Evolutionary conservation across 1,140 invertebrate species (phyloP).

Genomic region (Drosophila repletoides): DNA sequence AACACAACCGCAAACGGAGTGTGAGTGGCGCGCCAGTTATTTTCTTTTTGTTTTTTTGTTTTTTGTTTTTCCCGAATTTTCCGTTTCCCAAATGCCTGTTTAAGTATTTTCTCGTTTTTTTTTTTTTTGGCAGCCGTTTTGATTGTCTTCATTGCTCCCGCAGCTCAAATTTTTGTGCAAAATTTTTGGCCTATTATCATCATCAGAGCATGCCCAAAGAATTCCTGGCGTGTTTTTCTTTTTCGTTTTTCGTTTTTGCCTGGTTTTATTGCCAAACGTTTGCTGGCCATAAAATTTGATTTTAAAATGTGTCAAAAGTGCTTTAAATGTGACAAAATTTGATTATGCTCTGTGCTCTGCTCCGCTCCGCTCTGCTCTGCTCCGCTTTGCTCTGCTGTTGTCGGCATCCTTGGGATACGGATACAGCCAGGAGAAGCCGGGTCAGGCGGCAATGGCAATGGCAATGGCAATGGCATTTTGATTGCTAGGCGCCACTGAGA

Average conservation of each 20-base stretch:
- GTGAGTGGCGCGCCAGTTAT: too few species aligned
- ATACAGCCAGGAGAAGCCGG: background rate
- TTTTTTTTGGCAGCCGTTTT: constrained; percentile 22
- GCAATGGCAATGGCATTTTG: constrained; percentile 45
- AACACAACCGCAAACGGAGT: constrained; percentile 44
- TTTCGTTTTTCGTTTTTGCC: constrained; percentile 3
- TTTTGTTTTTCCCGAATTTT: background rate
- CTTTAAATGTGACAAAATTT: constrained; percentile 72
- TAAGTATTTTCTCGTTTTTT: background rate
- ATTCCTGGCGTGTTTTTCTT: background rate
- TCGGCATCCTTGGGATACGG: constrained; percentile 1
- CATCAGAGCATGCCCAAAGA: constrained; percentile 30
- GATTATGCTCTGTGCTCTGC: constrained; percentile 41
- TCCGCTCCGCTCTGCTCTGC: too few species aligned
- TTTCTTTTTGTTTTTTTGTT: too few species aligned
- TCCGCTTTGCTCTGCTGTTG: too few species aligned
- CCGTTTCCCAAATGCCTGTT: background rate
- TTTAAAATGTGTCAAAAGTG: constrained; percentile 76
- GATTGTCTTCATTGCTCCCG: constrained; percentile 71
- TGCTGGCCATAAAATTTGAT: constrained; percentile 67
- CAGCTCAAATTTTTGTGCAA: constrained; percentile 65
- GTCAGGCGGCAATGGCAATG: constrained; percentile 20
- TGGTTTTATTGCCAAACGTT: constrained; percentile 50
- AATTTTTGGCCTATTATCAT: constrained; percentile 70
- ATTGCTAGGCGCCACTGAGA: constrained; percentile 48